Evolutionary conservation across 2,113 vertebrate genomes (phyloP), one percentile per base, ranked within the genome.

Genomic region (Dunckerocampus dactyliophorus): DNA sequence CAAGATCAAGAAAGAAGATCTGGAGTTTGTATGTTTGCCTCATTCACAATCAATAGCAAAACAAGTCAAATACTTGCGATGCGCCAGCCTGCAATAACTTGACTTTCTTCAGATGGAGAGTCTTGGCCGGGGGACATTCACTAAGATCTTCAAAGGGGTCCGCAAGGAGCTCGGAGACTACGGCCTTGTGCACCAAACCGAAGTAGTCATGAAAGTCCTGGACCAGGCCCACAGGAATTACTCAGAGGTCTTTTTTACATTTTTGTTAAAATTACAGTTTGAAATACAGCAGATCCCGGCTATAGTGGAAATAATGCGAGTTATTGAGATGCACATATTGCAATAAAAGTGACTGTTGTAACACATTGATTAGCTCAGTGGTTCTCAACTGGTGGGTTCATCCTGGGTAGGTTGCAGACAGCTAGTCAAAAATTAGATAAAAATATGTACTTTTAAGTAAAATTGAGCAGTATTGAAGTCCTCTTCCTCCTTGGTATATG

Each of bases 1-100:
- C 90, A 99, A 96, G 87, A 98, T 99, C 80, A 93, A 89, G 73
- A 97, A 93, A 82, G 96, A 99, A 76, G 94, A 98, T 71, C 90
- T 99, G 66, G 90, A 93, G 79, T 95, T 92, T 50, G 97, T 99
- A 93, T 90, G 95, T 19, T 39, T 74, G 52, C 69, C 39, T 34
- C 31, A 8, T 14, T 47, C n/a, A 47, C 6, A 8, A 14, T 47
- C 47, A 49, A 49, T 2, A 19, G 11, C 47, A 49, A 17, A 49
- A 49, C 47, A 11, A 9, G 47, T 13, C 47, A 16, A 48, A 16
- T 58, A 49, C 20, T 49, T 49, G 8, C 58, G 19, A 22, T 60
- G 22, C 15, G 24, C 5, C 9, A 1, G 7, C 13, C 47, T 12
- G 14, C 17, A 51, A 12, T 60, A 2, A 28, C 43, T 34, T 79